Percentiles rank a stretch among this genome's conserved stretches.
phyloP scores from a whole-genome alignment of 92 coral and sea anemone genomes.

The Zoanthus sociatus region DNA sequence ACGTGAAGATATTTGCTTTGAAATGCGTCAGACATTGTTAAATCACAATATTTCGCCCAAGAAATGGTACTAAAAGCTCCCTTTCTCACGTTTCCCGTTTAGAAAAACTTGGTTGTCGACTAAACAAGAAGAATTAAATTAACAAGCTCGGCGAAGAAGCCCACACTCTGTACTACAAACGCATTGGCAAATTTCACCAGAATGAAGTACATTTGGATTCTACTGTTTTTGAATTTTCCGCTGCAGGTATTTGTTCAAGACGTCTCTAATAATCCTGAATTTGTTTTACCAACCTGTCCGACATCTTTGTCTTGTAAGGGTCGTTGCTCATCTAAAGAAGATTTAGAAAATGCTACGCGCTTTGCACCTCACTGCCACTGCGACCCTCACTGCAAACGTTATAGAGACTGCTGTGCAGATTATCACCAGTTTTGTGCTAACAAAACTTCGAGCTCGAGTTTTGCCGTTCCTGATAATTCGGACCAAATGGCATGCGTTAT shows the following conservation, averaged over 20 bases:
- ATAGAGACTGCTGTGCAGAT: constrained; percentile 82
- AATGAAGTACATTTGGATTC: background rate
- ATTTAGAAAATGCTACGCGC: constrained; percentile 49
- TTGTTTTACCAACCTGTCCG: constrained; percentile 3
- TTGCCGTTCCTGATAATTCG: background rate
- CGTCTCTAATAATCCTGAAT: background rate
- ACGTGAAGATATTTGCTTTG: constrained; percentile 33
- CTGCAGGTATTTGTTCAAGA: background rate
- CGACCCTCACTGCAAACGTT: constrained; percentile 64
- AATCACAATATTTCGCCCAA: constrained; percentile 2
- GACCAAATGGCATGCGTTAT: constrained; percentile 42
- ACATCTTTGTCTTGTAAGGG: constrained; percentile 42
- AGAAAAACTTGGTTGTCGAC: background rate
- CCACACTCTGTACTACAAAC: background rate
- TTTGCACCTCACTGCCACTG: constrained; percentile 75
- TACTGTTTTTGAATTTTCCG: background rate
- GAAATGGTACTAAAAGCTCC: background rate
- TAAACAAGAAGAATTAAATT: background rate
- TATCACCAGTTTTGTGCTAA: constrained; percentile 49
- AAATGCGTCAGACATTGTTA: constrained; percentile 30
- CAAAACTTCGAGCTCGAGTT: background rate
- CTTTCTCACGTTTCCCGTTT: background rate
- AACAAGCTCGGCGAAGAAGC: background rate
- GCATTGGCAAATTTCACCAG: background rate
- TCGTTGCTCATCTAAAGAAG: constrained; percentile 24